Evolutionary conservation across 2,888 invertebrate species (phyloP), one percentile per base, ranked within the genome.

Genomic region (Caradrina clavipalpis): DNA sequence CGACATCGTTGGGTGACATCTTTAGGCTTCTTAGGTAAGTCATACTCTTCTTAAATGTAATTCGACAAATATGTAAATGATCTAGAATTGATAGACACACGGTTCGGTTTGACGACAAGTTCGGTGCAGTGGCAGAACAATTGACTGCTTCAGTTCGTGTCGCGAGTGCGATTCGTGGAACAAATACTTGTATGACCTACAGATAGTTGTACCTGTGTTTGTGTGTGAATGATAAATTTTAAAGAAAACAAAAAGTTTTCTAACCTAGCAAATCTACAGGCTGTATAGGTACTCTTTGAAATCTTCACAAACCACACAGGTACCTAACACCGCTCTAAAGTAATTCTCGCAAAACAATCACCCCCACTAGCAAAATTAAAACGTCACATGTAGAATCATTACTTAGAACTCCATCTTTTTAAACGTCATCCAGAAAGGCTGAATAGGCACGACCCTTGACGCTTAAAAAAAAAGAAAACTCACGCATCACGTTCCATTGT

Each of bases 371-470:
- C 86, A 77, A 87, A 86, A 87, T 87, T 87, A 87, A 87, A 88
- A 80, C 81, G 59, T 70, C 75, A 87, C 78, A 81, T 66, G 88
- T 87, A 90, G 91, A 87, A 92, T 94, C 95, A 95, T 95, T 95
- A 95, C 95, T 95, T 95, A 95, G 90, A 91, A 90, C 79, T 90
- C 85, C 90, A 91, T 95, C 95, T 95, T 94, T 95, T 93, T 90
- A 94, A 94, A 91, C 91, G 92, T 81, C 88, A 83, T 54, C 83
- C 83, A 83, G 86, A 82, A 90, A 87, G 91, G 90, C 86, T 94
- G 95, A 95, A 95, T 94, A 88, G 88, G 86, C 85, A 82, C 89
- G 88, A 89, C 93, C 90, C 93, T 93, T 93, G 93, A 91, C 92
- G 84, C 86, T 89, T 88, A 93, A 92, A 92, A 88, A 87, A 87